Base-by-base conservation (phyloP, 2,797 vertebrate species). In the Anisognathus igniventris region DNA sequence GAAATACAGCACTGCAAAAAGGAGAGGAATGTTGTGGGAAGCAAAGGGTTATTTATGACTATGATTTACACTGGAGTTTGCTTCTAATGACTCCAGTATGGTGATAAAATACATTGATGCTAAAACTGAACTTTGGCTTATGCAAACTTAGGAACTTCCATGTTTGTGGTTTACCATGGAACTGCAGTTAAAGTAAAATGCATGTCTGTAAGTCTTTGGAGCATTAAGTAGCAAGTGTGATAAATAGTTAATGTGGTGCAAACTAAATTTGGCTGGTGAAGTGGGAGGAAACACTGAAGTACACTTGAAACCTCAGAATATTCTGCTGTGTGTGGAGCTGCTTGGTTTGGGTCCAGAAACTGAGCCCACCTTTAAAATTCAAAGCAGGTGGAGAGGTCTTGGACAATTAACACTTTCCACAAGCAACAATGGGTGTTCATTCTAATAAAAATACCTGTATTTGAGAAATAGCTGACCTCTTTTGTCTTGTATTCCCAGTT, bases 401-500 rank as follows among this genome's bases (percentile, higher is more conserved):
- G 14, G 25, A 27, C 21, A 57, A 7, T 33, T 6, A 19, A 9
- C 27, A 9, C 7, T 83, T 85, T 33, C 40, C 47, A 12, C 27
- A 10, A 44, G 42, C 30, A n/a, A 23, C 53, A 64, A 0, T 39
- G 73, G 39, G 8, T 7, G 9, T 53, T 61, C 23, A 7, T 35
- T 62, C 50, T 61, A 42, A 6, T 54, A 58, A 88, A 31, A 0
- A 3, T 47, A 24, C 10, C 54, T 64, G 3, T 35, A 1, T 51
- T n/a, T 81, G 37, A 57, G 28, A 75, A 86, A n/a, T 1, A 80
- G 9, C 71, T 96, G 51, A 90, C 17, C 21, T 58, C 18, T 88
- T 51, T 40, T 93, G 39, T 75, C 50, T 50, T 70, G 12, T 73
- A 58, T 64, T 95, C 39, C 80, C 96, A 99, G 99, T 96, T 99